phyloP scores from a whole-genome alignment of 2,113 vertebrate species.

The Anarrhichthys ocellatus region DNA sequence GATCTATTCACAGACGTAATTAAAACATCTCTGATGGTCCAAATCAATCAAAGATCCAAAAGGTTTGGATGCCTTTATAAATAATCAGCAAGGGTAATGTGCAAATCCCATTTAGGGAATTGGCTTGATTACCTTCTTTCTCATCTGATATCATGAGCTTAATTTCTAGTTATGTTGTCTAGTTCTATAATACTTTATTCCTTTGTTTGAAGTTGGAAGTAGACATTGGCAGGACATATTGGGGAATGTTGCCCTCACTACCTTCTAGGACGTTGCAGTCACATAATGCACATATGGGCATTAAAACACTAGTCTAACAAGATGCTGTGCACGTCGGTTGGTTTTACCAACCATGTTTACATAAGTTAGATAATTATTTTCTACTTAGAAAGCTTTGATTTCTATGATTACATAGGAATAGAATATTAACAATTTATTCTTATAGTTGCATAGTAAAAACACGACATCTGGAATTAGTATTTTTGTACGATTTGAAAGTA shows the following conservation, averaged over 20 bases:
- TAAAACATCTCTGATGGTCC: background rate
- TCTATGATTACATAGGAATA: background rate
- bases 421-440: background rate
- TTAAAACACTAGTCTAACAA: background rate
- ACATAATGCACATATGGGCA: background rate
- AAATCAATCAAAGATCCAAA: slow-evolving; percentile 15
- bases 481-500: background rate
- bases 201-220: background rate
- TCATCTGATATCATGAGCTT: background rate
- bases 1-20: background rate
- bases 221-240: background rate
- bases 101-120: background rate
- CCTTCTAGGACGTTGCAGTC: background rate
- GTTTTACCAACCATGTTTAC: background rate
- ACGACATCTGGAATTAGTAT: background rate
- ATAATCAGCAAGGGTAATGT: background rate
- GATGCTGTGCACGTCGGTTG: background rate
- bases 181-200: background rate
- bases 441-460: background rate
- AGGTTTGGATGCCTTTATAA: slow-evolving; percentile 1
- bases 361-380: background rate
- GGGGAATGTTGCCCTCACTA: background rate
- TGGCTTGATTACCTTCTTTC: background rate
- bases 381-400: background rate
- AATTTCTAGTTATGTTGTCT: background rate